Conservation (phyloP, 2,797 vertebrate genomes). For the Xerus rutilus region DNA sequence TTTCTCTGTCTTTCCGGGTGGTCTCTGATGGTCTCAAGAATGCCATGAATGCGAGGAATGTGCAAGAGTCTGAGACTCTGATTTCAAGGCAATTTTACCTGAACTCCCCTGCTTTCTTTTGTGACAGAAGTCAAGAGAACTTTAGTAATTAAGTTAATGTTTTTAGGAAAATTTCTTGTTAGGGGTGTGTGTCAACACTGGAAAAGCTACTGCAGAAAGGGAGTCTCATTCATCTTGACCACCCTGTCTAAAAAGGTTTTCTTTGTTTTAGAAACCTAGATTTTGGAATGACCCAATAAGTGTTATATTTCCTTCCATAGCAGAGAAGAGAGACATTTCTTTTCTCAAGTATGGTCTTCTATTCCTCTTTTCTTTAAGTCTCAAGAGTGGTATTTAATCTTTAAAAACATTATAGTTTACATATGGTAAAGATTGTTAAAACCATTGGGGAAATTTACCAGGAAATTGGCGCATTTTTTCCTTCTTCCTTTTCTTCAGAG, state of each 20-base stretch:
- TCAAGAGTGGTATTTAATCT: conserved; percentile 73
- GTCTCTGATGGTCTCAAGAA: conserved; percentile 84
- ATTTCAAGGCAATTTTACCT: conserved; percentile 84
- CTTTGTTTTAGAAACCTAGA: conserved; percentile 71
- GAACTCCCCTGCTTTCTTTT: conserved; percentile 79
- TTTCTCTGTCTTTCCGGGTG: conserved; percentile 75
- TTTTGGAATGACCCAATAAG: conserved; percentile 70
- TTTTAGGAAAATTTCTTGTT: conserved; percentile 47
- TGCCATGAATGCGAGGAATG: conserved; percentile 87
- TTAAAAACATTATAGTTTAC: conserved; percentile 69
- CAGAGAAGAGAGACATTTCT: conserved; percentile 65
- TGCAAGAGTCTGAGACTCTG: conserved; percentile 76
- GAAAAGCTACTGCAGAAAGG: conserved; percentile 48
- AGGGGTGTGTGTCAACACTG: conserved; percentile 60
- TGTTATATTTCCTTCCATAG: conserved; percentile 74
- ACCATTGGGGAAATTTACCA: conserved; percentile 79
- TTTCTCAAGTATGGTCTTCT: conserved; percentile 60
- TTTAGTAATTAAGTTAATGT: conserved; percentile 79
- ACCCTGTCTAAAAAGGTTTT: conserved; percentile 64
- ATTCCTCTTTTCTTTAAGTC: conserved; percentile 70
- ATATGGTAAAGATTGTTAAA: conserved; percentile 79
- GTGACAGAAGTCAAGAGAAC: conserved; percentile 77
- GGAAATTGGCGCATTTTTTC: conserved; percentile 75
- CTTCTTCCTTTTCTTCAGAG: conserved; percentile 53
- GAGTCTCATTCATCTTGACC: conserved; percentile 58